Conservation (phyloP, 2,113 vertebrate genomes). For the Colius striatus region DNA sequence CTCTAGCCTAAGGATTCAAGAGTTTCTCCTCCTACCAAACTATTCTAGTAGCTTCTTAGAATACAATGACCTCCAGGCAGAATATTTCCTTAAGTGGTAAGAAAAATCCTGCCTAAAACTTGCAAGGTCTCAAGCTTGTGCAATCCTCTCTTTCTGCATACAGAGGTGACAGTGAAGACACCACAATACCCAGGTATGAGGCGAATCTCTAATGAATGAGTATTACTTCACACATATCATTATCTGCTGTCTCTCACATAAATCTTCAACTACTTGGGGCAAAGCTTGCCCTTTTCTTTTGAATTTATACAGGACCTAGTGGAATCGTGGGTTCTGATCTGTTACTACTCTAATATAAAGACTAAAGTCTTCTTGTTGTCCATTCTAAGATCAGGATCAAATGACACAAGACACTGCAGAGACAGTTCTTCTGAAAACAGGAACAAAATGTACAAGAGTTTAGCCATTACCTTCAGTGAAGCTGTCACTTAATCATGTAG, state of each 20-base stretch:
- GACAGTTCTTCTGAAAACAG: not conserved
- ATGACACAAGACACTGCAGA: not conserved
- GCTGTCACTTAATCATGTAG: not conserved
- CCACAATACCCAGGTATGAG: not conserved
- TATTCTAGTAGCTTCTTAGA: not conserved
- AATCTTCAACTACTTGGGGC: not conserved
- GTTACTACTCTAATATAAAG: not conserved
- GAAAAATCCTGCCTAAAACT: not conserved
- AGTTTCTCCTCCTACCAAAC: not conserved
- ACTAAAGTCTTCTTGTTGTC: not conserved
- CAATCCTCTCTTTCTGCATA: not conserved
- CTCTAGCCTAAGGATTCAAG: not conserved
- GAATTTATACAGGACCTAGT: not conserved
- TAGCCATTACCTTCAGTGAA: not conserved
- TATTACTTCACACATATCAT: not conserved
- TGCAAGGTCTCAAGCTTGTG: not conserved
- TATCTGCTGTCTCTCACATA: not conserved
- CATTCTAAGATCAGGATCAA: not conserved
- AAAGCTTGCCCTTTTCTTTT: not conserved
- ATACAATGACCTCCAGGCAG: not conserved
- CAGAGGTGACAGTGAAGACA: not conserved
- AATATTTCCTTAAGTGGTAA: not conserved
- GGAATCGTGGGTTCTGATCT: not conserved
- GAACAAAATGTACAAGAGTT: not conserved
- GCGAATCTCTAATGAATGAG: not conserved